Base-by-base conservation (phyloP, 2,113 vertebrate species). In the Xiphorhynchus elegans region DNA sequence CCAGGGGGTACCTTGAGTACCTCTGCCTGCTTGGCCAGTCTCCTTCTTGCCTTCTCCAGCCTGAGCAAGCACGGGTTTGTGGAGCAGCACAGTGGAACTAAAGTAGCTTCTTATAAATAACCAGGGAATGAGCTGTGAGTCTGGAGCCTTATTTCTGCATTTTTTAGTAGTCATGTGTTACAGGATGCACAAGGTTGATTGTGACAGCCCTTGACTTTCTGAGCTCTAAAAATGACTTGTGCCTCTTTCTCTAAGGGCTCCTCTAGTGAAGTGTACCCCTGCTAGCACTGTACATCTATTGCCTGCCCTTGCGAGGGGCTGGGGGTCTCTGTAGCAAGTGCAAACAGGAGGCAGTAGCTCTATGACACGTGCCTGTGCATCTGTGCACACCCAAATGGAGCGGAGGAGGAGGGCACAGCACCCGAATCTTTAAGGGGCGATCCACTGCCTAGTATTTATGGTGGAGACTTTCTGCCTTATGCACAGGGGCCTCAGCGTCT, bases 1-100 rank as follows among this genome's bases (percentile, higher is more conserved):
- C 14, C 0, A 0, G 31, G 20, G 4, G 11, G 13, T 56, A 12
- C n/a, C 2, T 17, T 1, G 10, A 50, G n/a, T 37, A 20, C 31
- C 4, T 53, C 50, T 66, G 28, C 37, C n/a, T 49, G 28, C 47
- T 25, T 44, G 9, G 50, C 72, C 2, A 1, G 37, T 40, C 62
- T 49, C 25, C 18, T 35, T 3, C 68, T 46, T 60, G 58, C 49
- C 15, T 8, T n/a, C 35, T 67, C 21, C 68, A 74, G n/a, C 13
- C 23, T 37, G 29, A 46, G 28, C 0, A 10, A 86, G 67, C 42
- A 37, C 19, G 7, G 47, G 13, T 23, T 37, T 40, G 37, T 42
- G 50, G 25, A 62, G 31, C 37, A 68, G 47, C 63, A 19, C 44
- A 52, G 16, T 17, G 2, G 4, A 84, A 60, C 56, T 39, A 1